Conservation (phyloP, 2,888 invertebrate genomes). For the Brenthis ino region DNA sequence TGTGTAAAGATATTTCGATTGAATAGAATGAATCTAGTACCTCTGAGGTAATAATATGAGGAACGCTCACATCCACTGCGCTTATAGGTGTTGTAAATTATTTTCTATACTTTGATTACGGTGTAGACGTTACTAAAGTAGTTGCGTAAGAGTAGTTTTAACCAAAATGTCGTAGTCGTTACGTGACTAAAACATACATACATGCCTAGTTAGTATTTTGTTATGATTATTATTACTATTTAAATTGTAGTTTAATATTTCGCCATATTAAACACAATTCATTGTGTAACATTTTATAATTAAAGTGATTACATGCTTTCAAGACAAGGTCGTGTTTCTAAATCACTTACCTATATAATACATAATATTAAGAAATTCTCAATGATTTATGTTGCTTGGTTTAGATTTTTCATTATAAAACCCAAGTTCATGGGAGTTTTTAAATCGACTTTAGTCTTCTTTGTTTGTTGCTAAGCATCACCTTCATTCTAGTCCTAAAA, state of each 20-base stretch:
- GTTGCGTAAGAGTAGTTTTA: constrained; percentile 3
- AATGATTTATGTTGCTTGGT: constrained; percentile 3
- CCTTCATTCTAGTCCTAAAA: too few relatives aligned
- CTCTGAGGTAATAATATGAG: too few relatives aligned
- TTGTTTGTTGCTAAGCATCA: too few relatives aligned
- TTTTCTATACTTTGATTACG: background rate
- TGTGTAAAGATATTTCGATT: too few relatives aligned
- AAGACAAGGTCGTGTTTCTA: constrained; percentile 26
- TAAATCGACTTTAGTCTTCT: too few relatives aligned
- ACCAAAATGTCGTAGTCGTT: constrained; percentile 15
- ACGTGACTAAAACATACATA: constrained; percentile 6
- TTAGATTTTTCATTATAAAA: constrained; percentile 3
- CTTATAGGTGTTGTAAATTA: too few relatives aligned
- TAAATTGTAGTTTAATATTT: constrained; percentile 13
- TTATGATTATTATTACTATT: constrained; percentile 20
- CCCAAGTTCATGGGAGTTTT: background rate
- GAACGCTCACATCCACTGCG: too few relatives aligned
- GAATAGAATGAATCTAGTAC: too few relatives aligned
- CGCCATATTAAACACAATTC: constrained; percentile 19
- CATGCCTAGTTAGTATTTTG: background rate
- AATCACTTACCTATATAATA: constrained; percentile 3
- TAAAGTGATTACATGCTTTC: constrained; percentile 23
- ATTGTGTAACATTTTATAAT: constrained; percentile 23
- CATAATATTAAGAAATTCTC: background rate
- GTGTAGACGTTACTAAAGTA: constrained; percentile 9